Base-by-base conservation (phyloP, 2,888 invertebrate species). In the Ommatoiulus sabulosus region DNA sequence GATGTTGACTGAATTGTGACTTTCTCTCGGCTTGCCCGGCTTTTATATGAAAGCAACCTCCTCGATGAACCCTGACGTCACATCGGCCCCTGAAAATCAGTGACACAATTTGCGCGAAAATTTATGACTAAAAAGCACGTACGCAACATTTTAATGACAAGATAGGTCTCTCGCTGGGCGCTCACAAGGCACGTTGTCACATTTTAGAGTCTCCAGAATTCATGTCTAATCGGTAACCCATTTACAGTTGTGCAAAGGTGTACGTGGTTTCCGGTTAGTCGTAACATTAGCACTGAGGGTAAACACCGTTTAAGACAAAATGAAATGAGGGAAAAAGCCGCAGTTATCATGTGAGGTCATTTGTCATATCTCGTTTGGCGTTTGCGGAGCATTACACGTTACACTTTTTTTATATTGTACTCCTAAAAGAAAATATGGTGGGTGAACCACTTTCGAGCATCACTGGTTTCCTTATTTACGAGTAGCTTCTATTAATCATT, bases 161-260 rank as follows among this genome's bases (percentile, higher is more conserved):
- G 80, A 80, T 80, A 3, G 80, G 80, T 80, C 80, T 80, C 80
- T 80, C 15, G 80, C 80, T 80, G 80, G 80, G 80, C 80, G 24
- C 72, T 10, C 72, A 1, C 24, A 72, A 72, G 24, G 24, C 72
- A 80, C 35, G 12, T 80, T 80, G 80, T 80, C 80, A 80, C 80
- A 80, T 43, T 80, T 80, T 80, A 80, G 24, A 80, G 35, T 35
- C 80, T 72, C 80, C 35, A 35, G 80, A 80, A 80, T 80, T 80
- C 80, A 80, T 80, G 80, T 80, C 35, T 80, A 80, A 35, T 80
- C 80, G 80, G 35, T 80, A 80, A 80, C 80, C 80, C 80, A 80
- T 35, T 80, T 80, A 80, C 17, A 57, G n/a, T 57, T 57, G 57
- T 57, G 17, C 7, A 5, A 24, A 24, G 24, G 80, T 35, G 35